A percentile compares a stretch with the other conserved stretches of the same genome.
These are phyloP conservation scores for Xanthorhoe spadicearia DNA, from an alignment of 2,888 invertebrate genomes.

Conservation along the genomic window DNA sequence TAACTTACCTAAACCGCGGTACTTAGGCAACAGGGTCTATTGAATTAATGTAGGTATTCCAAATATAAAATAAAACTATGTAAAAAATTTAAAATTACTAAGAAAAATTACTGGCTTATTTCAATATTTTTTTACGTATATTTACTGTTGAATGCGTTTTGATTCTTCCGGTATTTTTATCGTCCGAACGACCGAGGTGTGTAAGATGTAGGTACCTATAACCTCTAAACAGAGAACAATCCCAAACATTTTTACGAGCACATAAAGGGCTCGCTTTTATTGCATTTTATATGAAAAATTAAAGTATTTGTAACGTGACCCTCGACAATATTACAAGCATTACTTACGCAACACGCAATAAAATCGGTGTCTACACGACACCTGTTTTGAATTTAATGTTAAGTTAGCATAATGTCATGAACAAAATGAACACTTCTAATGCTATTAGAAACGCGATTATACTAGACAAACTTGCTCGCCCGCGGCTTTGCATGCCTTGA, in stretches of 20 bases:
- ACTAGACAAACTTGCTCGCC: no score
- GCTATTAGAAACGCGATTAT: no score
- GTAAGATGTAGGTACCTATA: not conserved
- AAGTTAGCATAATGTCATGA: slow-evolving; percentile 30
- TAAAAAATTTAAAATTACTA: no score
- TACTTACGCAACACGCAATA: slow-evolving; percentile 39
- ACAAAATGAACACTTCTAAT: not conserved
- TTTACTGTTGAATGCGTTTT: not conserved
- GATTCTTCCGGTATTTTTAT: not conserved
- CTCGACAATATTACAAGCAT: slow-evolving; percentile 35
- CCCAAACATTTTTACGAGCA: slow-evolving; percentile 33
- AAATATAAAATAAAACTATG: no score
- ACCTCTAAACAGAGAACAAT: slow-evolving; percentile 24
- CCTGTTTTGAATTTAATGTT: slow-evolving; percentile 36
- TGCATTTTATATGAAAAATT: slow-evolving; percentile 29
- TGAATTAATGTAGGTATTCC: no score
- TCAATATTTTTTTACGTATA: not conserved
- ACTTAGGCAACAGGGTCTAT: not conserved
- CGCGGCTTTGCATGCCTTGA: no score
- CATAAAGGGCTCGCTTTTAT: slow-evolving; percentile 36
- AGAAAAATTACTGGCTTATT: no score
- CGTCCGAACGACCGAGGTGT: not conserved
- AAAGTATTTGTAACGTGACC: slow-evolving; percentile 38
- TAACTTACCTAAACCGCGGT: not conserved
- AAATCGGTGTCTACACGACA: slow-evolving; percentile 39